Evolutionary conservation across 2,113 vertebrate species (phyloP).

Genomic region (Mobula hypostoma): DNA sequence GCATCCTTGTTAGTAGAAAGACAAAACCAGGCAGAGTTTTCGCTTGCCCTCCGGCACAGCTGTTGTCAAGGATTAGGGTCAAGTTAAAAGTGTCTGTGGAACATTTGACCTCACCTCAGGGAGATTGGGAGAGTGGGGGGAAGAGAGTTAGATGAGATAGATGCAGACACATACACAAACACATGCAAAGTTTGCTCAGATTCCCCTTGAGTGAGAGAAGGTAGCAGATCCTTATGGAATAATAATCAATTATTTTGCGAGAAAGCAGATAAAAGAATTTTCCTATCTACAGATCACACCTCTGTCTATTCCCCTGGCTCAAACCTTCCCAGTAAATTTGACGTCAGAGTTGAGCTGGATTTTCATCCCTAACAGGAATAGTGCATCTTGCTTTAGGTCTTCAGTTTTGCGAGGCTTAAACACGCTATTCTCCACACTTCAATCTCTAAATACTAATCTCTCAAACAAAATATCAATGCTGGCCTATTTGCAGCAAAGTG

Average conservation of each 20-base stretch:
- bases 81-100: neutral
- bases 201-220: neutral
- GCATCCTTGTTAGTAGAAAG: neutral
- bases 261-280: neutral
- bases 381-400: neutral
- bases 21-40: neutral
- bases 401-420: neutral
- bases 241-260: neutral
- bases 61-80: neutral
- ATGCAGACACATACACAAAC: too few relatives aligned
- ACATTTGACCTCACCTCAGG: neutral
- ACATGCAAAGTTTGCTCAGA: too few relatives aligned
- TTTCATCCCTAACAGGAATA: neutral
- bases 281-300: slow-evolving; percentile 1
- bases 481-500: slow-evolving; percentile 1
- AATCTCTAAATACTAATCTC: slow-evolving; percentile 28
- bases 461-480: slow-evolving; percentile 30
- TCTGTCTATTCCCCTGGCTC: neutral
- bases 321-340: neutral
- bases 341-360: neutral
- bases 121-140: too few relatives aligned
- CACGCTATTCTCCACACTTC: neutral
- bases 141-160: too few relatives aligned
- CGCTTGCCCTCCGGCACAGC: neutral
- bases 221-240: neutral